These are phyloP conservation scores for Pipa parva DNA, from an alignment of 2,113 vertebrate genomes.

Conservation along the genomic window DNA sequence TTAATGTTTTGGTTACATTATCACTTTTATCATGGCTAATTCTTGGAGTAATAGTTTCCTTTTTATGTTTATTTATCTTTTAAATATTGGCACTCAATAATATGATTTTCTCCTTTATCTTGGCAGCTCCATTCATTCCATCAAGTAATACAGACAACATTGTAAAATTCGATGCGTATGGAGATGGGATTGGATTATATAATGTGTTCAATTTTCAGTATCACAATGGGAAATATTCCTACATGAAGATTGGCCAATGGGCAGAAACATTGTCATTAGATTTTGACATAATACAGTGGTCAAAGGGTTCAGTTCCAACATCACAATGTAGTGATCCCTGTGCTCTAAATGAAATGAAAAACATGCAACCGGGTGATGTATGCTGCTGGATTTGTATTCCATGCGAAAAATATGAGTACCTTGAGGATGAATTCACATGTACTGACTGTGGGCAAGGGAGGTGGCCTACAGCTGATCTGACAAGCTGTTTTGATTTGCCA, in stretches of 20 bases:
- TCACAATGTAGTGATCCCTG: conserved; percentile 97
- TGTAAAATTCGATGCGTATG: conserved; percentile 93
- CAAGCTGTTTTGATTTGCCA: conserved; percentile 86
- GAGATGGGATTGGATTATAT: conserved; percentile 90
- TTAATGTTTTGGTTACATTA: too few relatives aligned
- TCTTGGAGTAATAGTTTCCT: too few relatives aligned
- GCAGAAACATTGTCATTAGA: conserved; percentile 83
- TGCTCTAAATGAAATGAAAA: conserved; percentile 96
- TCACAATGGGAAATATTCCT: conserved; percentile 74
- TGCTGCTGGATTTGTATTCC: conserved; percentile 98
- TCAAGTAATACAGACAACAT: conserved; percentile 72
- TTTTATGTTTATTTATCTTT: not conserved
- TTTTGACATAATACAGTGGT: conserved; percentile 85
- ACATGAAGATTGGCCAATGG: conserved; percentile 92
- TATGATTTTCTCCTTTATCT: conserved; percentile 14
- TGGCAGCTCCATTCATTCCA: conserved; percentile 83
- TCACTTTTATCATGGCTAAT: too few relatives aligned
- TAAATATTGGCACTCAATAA: not conserved
- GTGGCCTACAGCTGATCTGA: conserved; percentile 87
- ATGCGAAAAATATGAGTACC: conserved; percentile 87
- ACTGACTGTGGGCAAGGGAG: conserved; percentile 83
- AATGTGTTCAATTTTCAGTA: conserved; percentile 96
- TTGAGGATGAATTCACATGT: conserved; percentile 95
- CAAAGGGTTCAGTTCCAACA: conserved; percentile 73
- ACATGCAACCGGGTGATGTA: conserved; percentile 96